Base-by-base conservation (phyloP, 1,140 invertebrate genomes). In the Yoshiicerus persimilis region DNA sequence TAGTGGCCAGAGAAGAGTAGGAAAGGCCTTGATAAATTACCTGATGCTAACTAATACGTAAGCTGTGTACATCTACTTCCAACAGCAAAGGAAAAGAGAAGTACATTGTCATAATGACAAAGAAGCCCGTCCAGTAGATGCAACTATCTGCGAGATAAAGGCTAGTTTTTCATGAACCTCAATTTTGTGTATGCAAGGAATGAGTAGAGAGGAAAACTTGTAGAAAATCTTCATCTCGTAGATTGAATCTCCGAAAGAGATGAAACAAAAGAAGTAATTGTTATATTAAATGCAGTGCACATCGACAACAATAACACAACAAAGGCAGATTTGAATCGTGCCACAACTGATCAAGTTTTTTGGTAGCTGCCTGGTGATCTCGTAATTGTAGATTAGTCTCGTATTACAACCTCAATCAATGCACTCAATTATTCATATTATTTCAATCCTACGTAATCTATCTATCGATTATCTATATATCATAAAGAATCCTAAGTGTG, bases 241-340 rank as follows among this genome's bases (percentile, higher is more conserved):
- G 66, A 70, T 30, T 32, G 66, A 70, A 70, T 27, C 23, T 70
- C 25, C 30, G 25, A 30, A 70, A 70, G 66, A 30, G 30, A 36
- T 16, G 30, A 32, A 36, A 80, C 75, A 80, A 80, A 80, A 80
- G 34, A 32, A 80, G 75, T 80, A 80, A 80, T 80, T 80, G 75
- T 80, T 80, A 70, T 70, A 70, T 70, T 80, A 80, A 80, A n/a
- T 36, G 75, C 34, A 36, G 30, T n/a, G 75, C 32, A 32, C 16
- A 80, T n/a, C 34, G n/a, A 25, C 34, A 36, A 80, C 30, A 80
- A 80, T 38, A 80, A 80, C n/a, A n/a, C n/a, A n/a, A n/a, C 75
- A 80, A 80, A 80, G 34, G 75, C 36, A 80, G n/a, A n/a, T 70
- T 83, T 23, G 32, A 84, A 84, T 84, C 83, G 83, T 84, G 83